Evolutionary conservation across 2,797 vertebrate genomes (phyloP).

Genomic region (Neosalanx taihuensis): DNA sequence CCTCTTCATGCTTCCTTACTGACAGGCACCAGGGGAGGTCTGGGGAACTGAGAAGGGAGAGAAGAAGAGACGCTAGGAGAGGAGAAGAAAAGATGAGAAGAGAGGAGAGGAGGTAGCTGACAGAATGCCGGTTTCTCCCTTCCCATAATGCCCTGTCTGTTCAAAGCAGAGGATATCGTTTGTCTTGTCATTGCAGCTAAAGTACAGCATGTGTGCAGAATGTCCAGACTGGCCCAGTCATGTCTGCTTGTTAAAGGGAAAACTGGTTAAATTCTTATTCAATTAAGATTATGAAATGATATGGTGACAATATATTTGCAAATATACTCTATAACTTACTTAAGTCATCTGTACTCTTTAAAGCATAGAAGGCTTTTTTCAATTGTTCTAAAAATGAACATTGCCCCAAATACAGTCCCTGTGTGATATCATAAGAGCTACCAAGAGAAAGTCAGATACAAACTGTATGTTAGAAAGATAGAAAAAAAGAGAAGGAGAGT

Average conservation of each 20-base stretch:
- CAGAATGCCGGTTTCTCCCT: too few relatives aligned
- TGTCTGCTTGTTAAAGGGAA: not conserved
- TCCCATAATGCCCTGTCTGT: not conserved
- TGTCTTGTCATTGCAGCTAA: not conserved
- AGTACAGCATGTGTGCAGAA: not conserved
- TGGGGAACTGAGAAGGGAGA: not conserved
- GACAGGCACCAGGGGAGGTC: not conserved
- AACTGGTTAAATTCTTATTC: too few relatives aligned
- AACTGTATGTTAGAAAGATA: not conserved
- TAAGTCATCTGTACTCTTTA: too few relatives aligned
- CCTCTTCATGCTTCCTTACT: too few relatives aligned
- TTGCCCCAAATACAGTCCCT: not conserved
- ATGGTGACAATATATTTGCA: too few relatives aligned
- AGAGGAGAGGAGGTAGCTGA: not conserved
- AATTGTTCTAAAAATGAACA: constrained; percentile 4
- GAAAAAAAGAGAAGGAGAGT: not conserved
- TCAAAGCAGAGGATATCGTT: not conserved
- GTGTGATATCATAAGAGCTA: constrained; percentile 9
- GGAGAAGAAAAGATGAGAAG: not conserved
- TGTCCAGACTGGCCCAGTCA: not conserved
- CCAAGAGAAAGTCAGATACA: not conserved
- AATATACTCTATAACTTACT: too few relatives aligned
- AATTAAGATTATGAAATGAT: too few relatives aligned
- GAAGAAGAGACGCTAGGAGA: not conserved
- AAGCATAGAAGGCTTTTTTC: not conserved